These are phyloP conservation scores for Montipora cactus DNA, from an alignment of 64 coral and sea anemone species.

Conservation along the genomic window DNA sequence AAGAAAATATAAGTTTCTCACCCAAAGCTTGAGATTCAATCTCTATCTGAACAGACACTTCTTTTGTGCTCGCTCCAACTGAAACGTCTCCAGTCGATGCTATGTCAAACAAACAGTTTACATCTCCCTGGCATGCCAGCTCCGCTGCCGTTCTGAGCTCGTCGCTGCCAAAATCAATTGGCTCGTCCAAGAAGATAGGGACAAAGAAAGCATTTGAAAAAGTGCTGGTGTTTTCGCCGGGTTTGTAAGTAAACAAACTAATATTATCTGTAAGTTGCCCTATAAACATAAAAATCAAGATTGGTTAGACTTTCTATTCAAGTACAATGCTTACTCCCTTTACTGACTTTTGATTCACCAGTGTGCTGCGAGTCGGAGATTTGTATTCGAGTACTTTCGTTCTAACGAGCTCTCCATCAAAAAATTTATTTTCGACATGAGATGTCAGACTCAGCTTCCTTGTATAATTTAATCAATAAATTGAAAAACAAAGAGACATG, in stretches of 20 bases:
- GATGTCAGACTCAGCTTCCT: too few species aligned
- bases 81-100: constrained; percentile 38
- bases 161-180: constrained; percentile 14
- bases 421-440: too few species aligned
- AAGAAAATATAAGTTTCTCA: background rate
- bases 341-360: too few species aligned
- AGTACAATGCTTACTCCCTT: too few species aligned
- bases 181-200: constrained; percentile 4
- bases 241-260: constrained; percentile 24
- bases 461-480: too few species aligned
- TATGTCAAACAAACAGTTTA: constrained; percentile 35
- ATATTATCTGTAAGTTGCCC: constrained; percentile 21
- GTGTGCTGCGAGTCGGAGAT: too few species aligned
- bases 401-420: too few species aligned
- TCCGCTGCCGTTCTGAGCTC: background rate
- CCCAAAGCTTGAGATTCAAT: background rate
- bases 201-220: constrained; percentile 10
- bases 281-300: background rate
- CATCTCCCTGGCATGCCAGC: constrained; percentile 25
- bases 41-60: constrained; percentile 10
- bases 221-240: background rate
- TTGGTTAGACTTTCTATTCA: background rate
- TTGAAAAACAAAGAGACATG: too few species aligned
- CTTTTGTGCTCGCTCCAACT: constrained; percentile 33
- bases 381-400: too few species aligned